Evolutionary conservation across 2,113 vertebrate species (phyloP), one percentile per base, ranked within the genome.

Genomic region (Nibea albiflora): DNA sequence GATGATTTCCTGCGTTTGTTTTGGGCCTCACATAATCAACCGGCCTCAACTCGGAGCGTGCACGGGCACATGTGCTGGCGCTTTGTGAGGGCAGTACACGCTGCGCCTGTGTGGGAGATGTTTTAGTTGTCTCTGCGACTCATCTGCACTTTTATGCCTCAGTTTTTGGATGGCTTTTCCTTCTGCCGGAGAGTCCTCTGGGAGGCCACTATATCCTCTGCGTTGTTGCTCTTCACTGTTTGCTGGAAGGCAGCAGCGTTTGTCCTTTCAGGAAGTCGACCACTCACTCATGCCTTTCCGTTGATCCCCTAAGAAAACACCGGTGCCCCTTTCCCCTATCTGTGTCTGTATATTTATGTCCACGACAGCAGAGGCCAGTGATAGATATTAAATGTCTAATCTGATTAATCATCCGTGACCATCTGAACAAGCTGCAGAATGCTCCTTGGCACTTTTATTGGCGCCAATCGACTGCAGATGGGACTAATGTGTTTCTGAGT

Each of bases 141-240:
- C 89, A 62, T 90, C 86, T 89, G 88, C 63, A 52, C 81, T 90
- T 91, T 91, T 83, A 89, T 87, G 85, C 85, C 83, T 92, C 39
- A 49, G 66, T 85, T 83, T 74, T 79, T 70, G 62, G 83, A 94
- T 93, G 89, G 71, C 26, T 93, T 93, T 92, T 86, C 93, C 93
- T 90, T 86, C 90, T 94, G 92, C 76, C 72, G 80, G 24, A 49
- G 22, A n/a, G 16, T 86, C 91, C 88, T 90, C 72, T 19, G 85
- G 90, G 92, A 74, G 35, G 77, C 47, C 39, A 3, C 84, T 72
- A 28, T 78, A 85, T 88, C 87, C 83, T 92, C 87, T 73, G 68
- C 47, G 11, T 53, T 78, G 65, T 60, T 87, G 58, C 86, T 81
- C 56, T 16, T 77, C 60, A 82, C 73, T 73, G 60, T 88, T 88